phyloP scores from a whole-genome alignment of 2,888 invertebrate species.

The Rhynchonema sp. region DNA sequence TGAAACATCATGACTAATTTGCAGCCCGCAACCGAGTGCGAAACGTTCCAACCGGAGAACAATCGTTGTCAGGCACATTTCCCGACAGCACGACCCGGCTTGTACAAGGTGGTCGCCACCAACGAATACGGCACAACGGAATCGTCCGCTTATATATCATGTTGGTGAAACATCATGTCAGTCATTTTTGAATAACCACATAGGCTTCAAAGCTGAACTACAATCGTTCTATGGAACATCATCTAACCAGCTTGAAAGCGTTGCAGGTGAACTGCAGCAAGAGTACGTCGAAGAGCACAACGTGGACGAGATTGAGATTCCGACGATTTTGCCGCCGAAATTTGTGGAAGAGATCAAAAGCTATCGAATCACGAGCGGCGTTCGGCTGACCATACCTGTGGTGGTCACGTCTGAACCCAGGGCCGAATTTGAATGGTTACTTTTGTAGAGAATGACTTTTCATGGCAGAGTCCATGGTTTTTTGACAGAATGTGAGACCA shows the following conservation, averaged over 20 bases:
- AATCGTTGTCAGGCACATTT: not conserved
- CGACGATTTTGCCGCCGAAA: not conserved
- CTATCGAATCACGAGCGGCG: not conserved
- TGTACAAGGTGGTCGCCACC: slow-evolving; percentile 4
- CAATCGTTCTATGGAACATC: too few relatives aligned
- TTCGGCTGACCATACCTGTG: not conserved
- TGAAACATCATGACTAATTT: not conserved
- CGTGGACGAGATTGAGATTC: not conserved
- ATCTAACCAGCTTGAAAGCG: too few relatives aligned
- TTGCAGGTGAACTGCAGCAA: too few relatives aligned
- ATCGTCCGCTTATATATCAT: not conserved
- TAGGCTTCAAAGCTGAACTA: too few relatives aligned
- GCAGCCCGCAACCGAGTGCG: not conserved
- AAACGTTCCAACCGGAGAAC: not conserved
- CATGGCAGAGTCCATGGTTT: too few relatives aligned
- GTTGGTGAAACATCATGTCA: not conserved
- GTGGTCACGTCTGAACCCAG: not conserved
- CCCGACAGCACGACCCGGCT: not conserved
- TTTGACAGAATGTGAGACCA: too few relatives aligned
- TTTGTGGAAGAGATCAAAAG: not conserved
- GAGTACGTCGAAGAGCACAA: not conserved
- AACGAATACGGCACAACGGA: slow-evolving; percentile 3
- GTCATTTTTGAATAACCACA: too few relatives aligned
- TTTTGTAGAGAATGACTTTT: too few relatives aligned
- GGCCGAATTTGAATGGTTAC: not conserved